Evolutionary conservation across 2,888 invertebrate genomes (phyloP).

Genomic region (Panorpa germanica): DNA sequence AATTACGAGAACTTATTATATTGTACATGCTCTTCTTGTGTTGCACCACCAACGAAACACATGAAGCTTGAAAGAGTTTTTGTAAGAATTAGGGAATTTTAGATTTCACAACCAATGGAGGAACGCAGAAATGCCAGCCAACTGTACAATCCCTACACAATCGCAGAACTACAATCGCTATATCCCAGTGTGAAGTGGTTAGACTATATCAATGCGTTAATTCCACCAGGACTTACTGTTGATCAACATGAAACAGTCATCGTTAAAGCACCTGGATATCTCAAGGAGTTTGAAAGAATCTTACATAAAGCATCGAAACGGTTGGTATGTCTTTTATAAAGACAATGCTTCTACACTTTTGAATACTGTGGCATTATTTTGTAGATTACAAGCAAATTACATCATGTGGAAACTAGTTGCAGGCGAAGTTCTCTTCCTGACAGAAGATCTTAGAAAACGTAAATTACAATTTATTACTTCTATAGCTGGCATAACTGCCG

Average conservation of each 20-base stretch:
- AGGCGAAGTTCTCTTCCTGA: constrained; percentile 62
- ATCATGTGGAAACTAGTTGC: constrained; percentile 81
- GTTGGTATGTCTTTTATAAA: constrained; percentile 18
- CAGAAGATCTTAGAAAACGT: constrained; percentile 54
- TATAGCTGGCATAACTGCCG: constrained; percentile 64
- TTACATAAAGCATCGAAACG: constrained; percentile 34
- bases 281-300: constrained; percentile 47
- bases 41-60: constrained; percentile 14
- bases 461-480: constrained; percentile 67
- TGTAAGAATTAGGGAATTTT: constrained; percentile 13
- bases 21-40: neutral
- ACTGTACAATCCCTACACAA: constrained; percentile 70
- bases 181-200: constrained; percentile 28
- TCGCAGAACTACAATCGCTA: constrained; percentile 43
- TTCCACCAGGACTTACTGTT: constrained; percentile 27
- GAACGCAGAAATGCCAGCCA: constrained; percentile 67
- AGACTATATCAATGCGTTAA: neutral
- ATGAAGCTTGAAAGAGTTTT: constrained; percentile 1
- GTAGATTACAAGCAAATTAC: constrained; percentile 67
- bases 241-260: constrained; percentile 56
- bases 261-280: constrained; percentile 68
- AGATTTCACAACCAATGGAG: constrained; percentile 64
- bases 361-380: too few species aligned
- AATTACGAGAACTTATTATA: constrained; percentile 1
- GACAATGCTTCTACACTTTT: too few species aligned